Evolutionary conservation across 2,888 invertebrate species (phyloP).

Genomic region (Cataglyphis altisquamis): DNA sequence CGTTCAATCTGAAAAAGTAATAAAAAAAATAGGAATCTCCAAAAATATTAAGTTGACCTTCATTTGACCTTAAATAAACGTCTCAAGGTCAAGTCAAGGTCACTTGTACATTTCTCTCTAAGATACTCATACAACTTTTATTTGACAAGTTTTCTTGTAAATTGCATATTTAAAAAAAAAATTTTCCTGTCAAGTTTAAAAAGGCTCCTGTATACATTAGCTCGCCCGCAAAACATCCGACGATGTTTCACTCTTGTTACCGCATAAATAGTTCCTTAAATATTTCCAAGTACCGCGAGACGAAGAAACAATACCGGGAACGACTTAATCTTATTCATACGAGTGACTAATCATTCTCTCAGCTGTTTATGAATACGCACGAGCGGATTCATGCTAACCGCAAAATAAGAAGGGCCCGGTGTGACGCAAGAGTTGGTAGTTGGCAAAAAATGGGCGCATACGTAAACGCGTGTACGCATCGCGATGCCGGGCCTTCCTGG

Average conservation of each 20-base stretch:
- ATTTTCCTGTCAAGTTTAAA: too few relatives aligned
- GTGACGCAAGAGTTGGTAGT: constrained; percentile 64
- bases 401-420: constrained; percentile 44
- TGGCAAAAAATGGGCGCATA: constrained; percentile 74
- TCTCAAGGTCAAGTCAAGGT: too few relatives aligned
- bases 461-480: constrained; percentile 60
- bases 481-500: constrained; percentile 81
- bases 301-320: constrained; percentile 25
- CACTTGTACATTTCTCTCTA: too few relatives aligned
- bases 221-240: not conserved
- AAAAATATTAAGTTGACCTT: too few relatives aligned
- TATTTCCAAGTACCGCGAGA: not conserved
- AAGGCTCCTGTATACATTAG: not conserved
- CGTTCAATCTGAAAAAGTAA: too few relatives aligned
- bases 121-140: too few relatives aligned
- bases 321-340: constrained; percentile 40
- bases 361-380: constrained; percentile 24
- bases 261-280: constrained; percentile 11
- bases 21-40: too few relatives aligned
- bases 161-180: too few relatives aligned
- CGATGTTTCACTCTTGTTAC: not conserved
- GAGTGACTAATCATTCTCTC: constrained; percentile 42
- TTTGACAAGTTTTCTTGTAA: too few relatives aligned
- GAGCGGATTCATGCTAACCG: constrained; percentile 46
- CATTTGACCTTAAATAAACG: too few relatives aligned